Base-by-base conservation (phyloP, 1,140 invertebrate species). In the Nasonia longicornis region DNA sequence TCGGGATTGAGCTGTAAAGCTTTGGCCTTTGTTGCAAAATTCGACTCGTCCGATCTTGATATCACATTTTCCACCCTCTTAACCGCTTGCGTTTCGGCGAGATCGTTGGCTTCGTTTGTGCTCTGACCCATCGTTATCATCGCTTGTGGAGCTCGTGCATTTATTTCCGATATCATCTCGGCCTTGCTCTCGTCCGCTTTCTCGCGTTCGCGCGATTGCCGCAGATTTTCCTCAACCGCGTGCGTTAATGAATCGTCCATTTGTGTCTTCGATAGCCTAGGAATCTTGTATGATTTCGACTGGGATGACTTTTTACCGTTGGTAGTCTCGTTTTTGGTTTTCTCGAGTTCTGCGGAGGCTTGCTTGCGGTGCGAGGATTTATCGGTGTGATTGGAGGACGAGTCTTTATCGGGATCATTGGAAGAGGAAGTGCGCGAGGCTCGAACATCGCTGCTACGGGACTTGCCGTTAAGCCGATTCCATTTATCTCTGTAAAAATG, bases 11-110 rank as follows among this genome's bases (percentile, higher is more conserved):
- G 72, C 22, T 86, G 76, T 31, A 84, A 75, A 10, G 78, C 66
- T 58, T 82, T 90, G 63, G 75, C 63, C 70, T 82, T 90, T 58
- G 86, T 45, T 14, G 85, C 84, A 20, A 85, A 66, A 76, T 84
- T 74, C 1, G 52, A 22, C 3, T 78, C 42, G 14, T 82, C 81
- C 2, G 45, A 85, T 69, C 87, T 86, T 12, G 83, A 69, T 26
- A 81, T 77, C 7, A 85, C 14, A 45, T 85, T 80, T 7, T 85
- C 84, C 71, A 84, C 31, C n/a, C 38, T 70, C 48, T 81, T 77
- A 71, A 83, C 67, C 29, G 79, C 84, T 48, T 67, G 70, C 42
- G 20, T 20, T 58, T 71, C 45, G 0, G 26, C 10, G 6, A 29
- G 70, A 20, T 82, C 80, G 20, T 71, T 63, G 0, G 80, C 83